Evolutionary conservation across 2,113 vertebrate species (phyloP).

Genomic region (Panurus biarmicus): DNA sequence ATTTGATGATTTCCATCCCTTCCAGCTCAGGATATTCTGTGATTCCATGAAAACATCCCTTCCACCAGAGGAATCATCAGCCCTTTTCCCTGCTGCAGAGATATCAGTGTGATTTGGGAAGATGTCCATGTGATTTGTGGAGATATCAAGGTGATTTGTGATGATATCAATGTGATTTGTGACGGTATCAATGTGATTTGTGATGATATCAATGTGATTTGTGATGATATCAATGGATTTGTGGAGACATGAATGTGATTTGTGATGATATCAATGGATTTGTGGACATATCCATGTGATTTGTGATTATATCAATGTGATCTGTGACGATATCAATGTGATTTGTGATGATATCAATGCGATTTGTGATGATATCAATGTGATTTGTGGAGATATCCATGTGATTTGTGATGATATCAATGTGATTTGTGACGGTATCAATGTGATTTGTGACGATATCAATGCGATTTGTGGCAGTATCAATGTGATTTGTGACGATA

Average conservation of each 20-base stretch:
- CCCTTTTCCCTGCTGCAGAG: not conserved
- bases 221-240: too few species aligned
- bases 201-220: not conserved
- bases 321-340: rapidly evolving
- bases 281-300: not conserved
- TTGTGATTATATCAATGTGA: too few species aligned
- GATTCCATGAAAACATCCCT: not conserved
- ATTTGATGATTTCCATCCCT: not conserved
- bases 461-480: not conserved
- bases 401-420: too few species aligned
- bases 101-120: rapidly evolving
- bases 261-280: too few species aligned
- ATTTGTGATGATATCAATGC: too few species aligned
- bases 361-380: not conserved
- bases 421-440: too few species aligned
- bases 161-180: not conserved
- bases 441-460: not conserved
- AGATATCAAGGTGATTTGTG: not conserved
- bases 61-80: not conserved
- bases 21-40: not conserved
- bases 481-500: not conserved
- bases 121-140: not conserved
- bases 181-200: not conserved
- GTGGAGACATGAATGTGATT: not conserved
- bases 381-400: not conserved